Evolutionary conservation across 1,140 invertebrate genomes (phyloP), one percentile per base, ranked within the genome.

Genomic region (Aradophagus sp.): DNA sequence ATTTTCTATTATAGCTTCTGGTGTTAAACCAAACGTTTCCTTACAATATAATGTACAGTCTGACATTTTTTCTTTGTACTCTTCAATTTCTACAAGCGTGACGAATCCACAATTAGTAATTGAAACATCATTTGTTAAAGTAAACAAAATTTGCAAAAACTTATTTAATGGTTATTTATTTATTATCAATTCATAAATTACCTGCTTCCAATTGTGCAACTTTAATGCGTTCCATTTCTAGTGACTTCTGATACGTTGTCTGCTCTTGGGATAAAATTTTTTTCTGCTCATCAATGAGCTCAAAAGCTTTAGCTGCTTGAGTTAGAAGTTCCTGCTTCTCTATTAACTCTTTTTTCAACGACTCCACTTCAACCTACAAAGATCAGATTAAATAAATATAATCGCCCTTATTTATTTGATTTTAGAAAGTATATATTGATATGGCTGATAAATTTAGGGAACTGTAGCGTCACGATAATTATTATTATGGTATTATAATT

Each of bases 271-370:
- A 75, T 13, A 78, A 75, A 1, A 70, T 73, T 58, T 84, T 79
- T 38, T 85, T 84, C 73, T 91, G 88, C 52, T 91, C 87, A 71
- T 93, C 91, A 44, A 93, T 86, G 2, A 92, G 86, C 61, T 93
- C 89, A 66, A 95, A 90, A 1, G 91, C 93, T 80, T 90, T 91
- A 1, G 93, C 93, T 2, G 94, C 95, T 73, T 94, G 92, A 61
- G 90, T 91, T 10, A 97, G 84, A 34, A 96, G 86, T 73, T 93
- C 91, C 74, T 95, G 93, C 83, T 95, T 95, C 70, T 95, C 93
- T 16, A 87, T 83, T 1, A 95, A 76, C 62, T 95, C 92, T 73
- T 93, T 92, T 63, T 90, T 90, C 31, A 95, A 75, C 70, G 91
- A 90, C 81, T 95, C 93, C 8, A 91, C 88, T 81, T 94, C 91